Evolutionary conservation across 2,888 invertebrate genomes (phyloP), one percentile per base, ranked within the genome.

Genomic region (Brachyopa scutellaris): DNA sequence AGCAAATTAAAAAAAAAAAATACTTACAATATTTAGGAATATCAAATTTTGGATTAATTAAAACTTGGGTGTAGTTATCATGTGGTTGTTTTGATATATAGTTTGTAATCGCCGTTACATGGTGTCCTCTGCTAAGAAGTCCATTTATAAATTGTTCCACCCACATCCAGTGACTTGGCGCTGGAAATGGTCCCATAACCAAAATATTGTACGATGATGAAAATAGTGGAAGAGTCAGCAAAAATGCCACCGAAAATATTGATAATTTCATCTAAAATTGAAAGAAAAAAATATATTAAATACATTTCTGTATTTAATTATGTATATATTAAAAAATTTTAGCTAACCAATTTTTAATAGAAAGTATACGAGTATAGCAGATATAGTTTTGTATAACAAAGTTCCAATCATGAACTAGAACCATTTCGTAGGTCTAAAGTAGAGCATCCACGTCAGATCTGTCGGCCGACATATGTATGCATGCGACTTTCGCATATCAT

Each of bases 91-190:
- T 89, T 3, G 90, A 86, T 19, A 87, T 88, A 84, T 87, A 88
- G 84, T 89, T 89, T 23, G 88, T 89, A 1, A 90, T 85, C 2
- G 87, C 86, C 23, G 90, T 90, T 38, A 92, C 89, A 61, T 91
- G 88, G 85, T 92, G 92, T 2, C 92, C 92, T 36, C 89, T 87
- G 8, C 80, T 73, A 0, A 90, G 74, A 0, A 90, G 84, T 70
- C 87, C 90, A 9, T 87, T 87, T 51, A 88, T 86, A 59, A 90
- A 90, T 80, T 90, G 88, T 67, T 90, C 89, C 70, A 91, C 73
- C 90, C 90, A 90, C 86, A 90, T 84, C 90, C 91, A 90, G 82
- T 90, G 90, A 73, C 90, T 90, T 2, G 89, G 90, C 0, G 89
- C 89, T 1, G 90, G 90, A 79, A 91, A 91, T 1, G 89, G 90